phyloP scores from a whole-genome alignment of 2,797 vertebrate genomes.

The Arctocebus calabarensis region DNA sequence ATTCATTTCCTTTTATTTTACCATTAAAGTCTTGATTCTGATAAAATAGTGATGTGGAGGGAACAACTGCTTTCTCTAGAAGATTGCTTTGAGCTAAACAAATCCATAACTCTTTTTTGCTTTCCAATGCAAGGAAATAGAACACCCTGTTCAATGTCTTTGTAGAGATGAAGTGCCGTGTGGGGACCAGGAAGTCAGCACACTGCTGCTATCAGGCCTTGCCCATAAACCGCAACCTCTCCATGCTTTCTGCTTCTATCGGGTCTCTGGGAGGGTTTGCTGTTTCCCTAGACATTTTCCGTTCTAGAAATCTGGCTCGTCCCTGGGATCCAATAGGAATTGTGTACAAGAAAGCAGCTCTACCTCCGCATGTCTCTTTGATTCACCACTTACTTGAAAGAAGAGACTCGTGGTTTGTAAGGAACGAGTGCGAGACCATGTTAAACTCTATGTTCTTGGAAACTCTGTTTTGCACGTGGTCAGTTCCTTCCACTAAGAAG shows the following conservation, averaged over 20 bases:
- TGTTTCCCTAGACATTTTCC: constrained; percentile 52
- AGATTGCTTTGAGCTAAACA: constrained; percentile 80
- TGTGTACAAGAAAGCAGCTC: constrained; percentile 57
- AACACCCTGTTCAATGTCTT: constrained; percentile 67
- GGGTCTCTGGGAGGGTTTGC: constrained; percentile 51
- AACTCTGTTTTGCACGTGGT: neutral
- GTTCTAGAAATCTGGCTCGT: constrained; percentile 72
- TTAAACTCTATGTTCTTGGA: constrained; percentile 66
- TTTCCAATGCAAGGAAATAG: constrained; percentile 66
- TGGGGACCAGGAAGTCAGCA: constrained; percentile 73
- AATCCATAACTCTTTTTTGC: constrained; percentile 74
- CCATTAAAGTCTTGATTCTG: constrained; percentile 78
- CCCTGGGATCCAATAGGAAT: constrained; percentile 69
- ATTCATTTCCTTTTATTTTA: constrained; percentile 78
- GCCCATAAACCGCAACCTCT: constrained; percentile 45
- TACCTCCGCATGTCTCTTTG: constrained; percentile 32
- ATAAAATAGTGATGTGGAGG: constrained; percentile 77
- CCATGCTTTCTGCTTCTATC: constrained; percentile 28
- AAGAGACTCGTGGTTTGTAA: constrained; percentile 62
- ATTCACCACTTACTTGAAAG: constrained; percentile 70
- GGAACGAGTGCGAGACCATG: constrained; percentile 37
- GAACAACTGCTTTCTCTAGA: constrained; percentile 81
- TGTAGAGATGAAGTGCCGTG: constrained; percentile 75
- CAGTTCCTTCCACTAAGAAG: constrained; percentile 29
- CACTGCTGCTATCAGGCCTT: constrained; percentile 45